phyloP scores from a whole-genome alignment of 2,888 invertebrate species.

The Crematogaster levior region DNA sequence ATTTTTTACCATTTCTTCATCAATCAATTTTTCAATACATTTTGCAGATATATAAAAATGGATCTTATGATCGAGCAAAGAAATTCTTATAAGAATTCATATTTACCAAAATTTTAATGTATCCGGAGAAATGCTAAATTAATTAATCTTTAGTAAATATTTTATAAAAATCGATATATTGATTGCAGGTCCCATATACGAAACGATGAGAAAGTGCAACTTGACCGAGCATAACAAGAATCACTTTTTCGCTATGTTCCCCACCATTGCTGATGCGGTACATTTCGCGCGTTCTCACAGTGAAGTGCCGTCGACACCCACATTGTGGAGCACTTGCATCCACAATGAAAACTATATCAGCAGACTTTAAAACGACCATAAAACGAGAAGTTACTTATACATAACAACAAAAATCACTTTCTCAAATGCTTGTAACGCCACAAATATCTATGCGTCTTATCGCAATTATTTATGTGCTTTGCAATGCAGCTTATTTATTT shows the following conservation, averaged over 20 bases:
- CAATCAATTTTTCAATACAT: not conserved
- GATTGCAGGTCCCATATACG: constrained; percentile 88
- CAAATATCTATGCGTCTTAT: not conserved
- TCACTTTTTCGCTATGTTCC: constrained; percentile 88
- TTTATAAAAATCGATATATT: not conserved
- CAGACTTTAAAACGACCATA: constrained; percentile 68
- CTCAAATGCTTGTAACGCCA: not conserved
- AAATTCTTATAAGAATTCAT: not conserved
- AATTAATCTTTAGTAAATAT: not conserved
- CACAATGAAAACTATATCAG: constrained; percentile 74
- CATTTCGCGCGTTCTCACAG: constrained; percentile 80
- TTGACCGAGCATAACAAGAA: constrained; percentile 86
- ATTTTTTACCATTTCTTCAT: not conserved
- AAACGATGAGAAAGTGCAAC: constrained; percentile 89
- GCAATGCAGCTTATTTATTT: not conserved
- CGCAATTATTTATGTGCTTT: not conserved
- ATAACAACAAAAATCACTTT: not conserved
- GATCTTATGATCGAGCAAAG: not conserved
- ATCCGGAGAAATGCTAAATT: not conserved
- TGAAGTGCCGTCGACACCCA: constrained; percentile 70
- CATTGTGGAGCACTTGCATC: constrained; percentile 75
- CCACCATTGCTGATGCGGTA: constrained; percentile 91
- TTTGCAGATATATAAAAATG: not conserved
- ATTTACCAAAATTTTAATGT: not conserved
- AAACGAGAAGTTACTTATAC: not conserved